Evolutionary conservation across 2,113 vertebrate species (phyloP), one percentile per base, ranked within the genome.

Genomic region (Oncorhynchus nerka): DNA sequence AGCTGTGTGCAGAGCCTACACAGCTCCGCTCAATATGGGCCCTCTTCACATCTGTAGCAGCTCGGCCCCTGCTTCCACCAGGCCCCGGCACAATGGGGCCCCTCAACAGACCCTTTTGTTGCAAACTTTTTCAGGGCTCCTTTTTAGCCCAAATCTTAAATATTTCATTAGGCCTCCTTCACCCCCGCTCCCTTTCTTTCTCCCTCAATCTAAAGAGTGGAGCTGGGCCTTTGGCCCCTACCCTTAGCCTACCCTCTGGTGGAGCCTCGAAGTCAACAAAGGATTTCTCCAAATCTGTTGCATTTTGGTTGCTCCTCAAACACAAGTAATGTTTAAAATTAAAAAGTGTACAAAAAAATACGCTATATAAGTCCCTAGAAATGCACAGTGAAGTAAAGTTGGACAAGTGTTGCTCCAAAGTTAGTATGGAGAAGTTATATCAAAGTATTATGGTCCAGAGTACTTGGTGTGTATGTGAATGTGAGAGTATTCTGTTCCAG

Each of bases 1-100:
- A 97, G 96, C 95, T 97, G 96, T 95, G 95, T 92, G 93, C 95
- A 93, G 94, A 92, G 91, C 93, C 91, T 87, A 87, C 93, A 94
- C 95, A 89, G 91, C 83, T 88, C 88, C 64, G 78, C 86, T 93
- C 95, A 94, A 95, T 95, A 96, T 94, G 95, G 94, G 93, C 90
- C 89, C 94, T 94, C 94, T 94, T 92, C 90, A 91, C 90, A 86
- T 92, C 94, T 91, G 89, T 87, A 86, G 92, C 93, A 82, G 90
- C 91, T 91, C 91, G 91, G 85, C 92, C 92, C 88, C 86, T 86
- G 89, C 92, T 94, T 94, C 93, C 93, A 91, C 90, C 89, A 77
- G 82, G 84, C 84, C 67, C 68, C 13, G 1, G 74, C 87, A 94
- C 93, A 95, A 95, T 93, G 79, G 92, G 88, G 73, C 77, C 85